Base-by-base conservation (phyloP, 2,888 invertebrate genomes). In the Hemistola chrysoprasaria region DNA sequence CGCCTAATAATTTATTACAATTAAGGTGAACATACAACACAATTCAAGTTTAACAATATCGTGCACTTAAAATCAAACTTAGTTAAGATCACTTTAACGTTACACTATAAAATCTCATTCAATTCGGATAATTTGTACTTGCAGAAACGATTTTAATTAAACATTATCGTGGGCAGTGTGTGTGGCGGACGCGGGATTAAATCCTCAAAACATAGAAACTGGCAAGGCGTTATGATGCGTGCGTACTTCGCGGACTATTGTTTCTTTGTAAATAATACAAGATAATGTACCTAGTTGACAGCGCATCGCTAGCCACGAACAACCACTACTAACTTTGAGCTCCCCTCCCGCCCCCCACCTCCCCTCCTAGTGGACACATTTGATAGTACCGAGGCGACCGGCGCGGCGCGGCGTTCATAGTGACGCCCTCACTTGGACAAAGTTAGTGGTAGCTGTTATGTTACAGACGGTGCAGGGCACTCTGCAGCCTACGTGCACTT, bases 31-130 rank as follows among this genome's bases (percentile, higher is more conserved):
- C 85, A 84, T 86, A 86, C 80, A 86, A 85, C 83, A 85, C 84
- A 85, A 72, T 80, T 80, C 76, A 77, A 77, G 78, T 84, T 75
- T 74, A 85, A 87, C 85, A 86, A 84, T 84, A 56, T 83, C 87
- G 86, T 87, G 87, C 87, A 85, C 84, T 85, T 84, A 85, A 80
- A 74, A 65, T 43, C 75, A 78, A 79, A 82, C 77, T 81, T 81
- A 81, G 83, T 84, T 83, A 85, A 79, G 76, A 82, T 85, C 82
- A 83, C 78, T 80, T 78, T 80, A 78, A 81, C 77, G 84, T 86
- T 82, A 86, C 80, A 81, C 80, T 86, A 53, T 77, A 77, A 81
- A 85, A 85, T 84, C 78, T 86, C 86, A 85, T 84, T 87, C 84
- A 83, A 78, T 78, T 86, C 75, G 82, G 84, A 86, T 35, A 35